A percentile compares a stretch with the other conserved stretches of the same genome.
These are phyloP conservation scores for Vollenhovia emeryi DNA, from an alignment of 1,140 invertebrate species.

Conservation along the genomic window DNA sequence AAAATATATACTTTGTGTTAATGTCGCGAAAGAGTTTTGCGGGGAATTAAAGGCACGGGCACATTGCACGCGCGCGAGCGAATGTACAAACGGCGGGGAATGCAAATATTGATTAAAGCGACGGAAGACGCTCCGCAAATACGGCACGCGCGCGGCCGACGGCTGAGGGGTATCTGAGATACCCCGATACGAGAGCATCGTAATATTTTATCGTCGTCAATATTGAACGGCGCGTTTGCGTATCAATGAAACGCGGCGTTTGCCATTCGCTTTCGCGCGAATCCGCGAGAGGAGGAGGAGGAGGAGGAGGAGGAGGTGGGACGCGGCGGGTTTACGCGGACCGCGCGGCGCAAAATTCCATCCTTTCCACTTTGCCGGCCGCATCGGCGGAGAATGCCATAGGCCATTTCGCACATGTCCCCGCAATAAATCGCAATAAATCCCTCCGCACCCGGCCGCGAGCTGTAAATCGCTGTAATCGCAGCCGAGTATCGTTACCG, in stretches of 20 bases:
- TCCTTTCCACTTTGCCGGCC: neutral
- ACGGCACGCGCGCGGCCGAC: neutral
- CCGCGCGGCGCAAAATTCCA: neutral
- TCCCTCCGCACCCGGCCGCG: neutral
- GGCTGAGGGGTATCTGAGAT: conserved; percentile 14
- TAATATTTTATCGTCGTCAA: conserved; percentile 40
- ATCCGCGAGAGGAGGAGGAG: neutral
- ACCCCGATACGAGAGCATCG: conserved; percentile 14
- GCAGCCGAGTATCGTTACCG: conserved; percentile 12
- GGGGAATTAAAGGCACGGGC: conserved; percentile 8
- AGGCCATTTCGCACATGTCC: neutral
- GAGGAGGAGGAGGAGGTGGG: neutral
- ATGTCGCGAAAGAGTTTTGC: conserved; percentile 15
- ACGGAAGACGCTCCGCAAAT: conserved; percentile 12
- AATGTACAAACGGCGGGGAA: neutral
- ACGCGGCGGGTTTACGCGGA: neutral
- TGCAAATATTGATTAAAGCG: conserved; percentile 29
- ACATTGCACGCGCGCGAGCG: conserved; percentile 4
- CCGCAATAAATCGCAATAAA: conserved; percentile 53
- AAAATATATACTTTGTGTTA: conserved; percentile 29
- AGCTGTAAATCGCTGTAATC: conserved; percentile 49
- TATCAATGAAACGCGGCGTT: conserved; percentile 24
- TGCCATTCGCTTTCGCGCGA: conserved; percentile 14
- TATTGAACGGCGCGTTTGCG: conserved; percentile 10
- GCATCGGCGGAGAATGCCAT: neutral